Evolutionary conservation across 2,113 vertebrate genomes (phyloP).

Genomic region (Hippocampus comes): DNA sequence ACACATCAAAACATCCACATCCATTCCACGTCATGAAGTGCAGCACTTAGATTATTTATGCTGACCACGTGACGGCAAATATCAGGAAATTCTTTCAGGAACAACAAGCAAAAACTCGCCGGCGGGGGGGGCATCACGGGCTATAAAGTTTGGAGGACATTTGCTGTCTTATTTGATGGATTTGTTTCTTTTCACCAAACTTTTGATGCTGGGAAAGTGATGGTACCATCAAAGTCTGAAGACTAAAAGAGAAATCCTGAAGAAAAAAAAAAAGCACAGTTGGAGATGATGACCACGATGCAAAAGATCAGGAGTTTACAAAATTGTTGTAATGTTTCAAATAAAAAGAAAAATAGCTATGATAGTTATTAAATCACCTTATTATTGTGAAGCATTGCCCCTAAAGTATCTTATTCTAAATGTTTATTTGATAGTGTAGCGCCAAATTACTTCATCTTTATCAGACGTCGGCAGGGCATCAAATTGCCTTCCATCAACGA

Average conservation of each 20-base stretch:
- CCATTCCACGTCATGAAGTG: background rate
- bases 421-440: no score
- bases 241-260: background rate
- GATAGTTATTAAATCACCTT: no score
- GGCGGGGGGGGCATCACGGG: background rate
- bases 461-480: no score
- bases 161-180: background rate
- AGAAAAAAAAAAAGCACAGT: background rate
- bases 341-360: no score
- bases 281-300: background rate
- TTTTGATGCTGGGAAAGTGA: background rate
- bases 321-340: background rate
- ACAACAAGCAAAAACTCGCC: background rate
- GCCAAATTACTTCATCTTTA: no score
- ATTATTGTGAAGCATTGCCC: no score
- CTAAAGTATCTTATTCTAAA: no score
- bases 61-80: background rate
- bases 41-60: background rate
- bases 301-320: background rate
- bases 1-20: no score
- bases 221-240: background rate
- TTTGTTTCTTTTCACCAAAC: background rate
- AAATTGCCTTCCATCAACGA: no score
- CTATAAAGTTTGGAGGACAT: background rate
- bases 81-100: background rate